Percentiles rank a stretch among this genome's conserved stretches.
Conservation (phyloP, 2,797 vertebrate species). For the Rachycentron canadum region DNA sequence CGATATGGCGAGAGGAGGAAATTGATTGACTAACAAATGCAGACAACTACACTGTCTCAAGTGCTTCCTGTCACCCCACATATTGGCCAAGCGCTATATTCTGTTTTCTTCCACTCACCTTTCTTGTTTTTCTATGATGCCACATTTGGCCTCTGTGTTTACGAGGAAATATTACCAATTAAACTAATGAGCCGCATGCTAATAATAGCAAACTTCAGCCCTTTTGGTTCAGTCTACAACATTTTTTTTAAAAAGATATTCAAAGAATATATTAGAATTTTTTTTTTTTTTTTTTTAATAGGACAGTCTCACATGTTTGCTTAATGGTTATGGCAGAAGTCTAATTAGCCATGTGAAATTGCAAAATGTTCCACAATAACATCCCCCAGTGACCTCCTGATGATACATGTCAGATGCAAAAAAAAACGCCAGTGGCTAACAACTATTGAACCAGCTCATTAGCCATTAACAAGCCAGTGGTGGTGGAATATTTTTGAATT, state of each 20-base stretch:
- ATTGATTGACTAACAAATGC: slow-evolving; percentile 58
- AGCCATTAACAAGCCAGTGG: slow-evolving; percentile 42
- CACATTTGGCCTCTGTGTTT: slow-evolving; percentile 1
- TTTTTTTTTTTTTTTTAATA: neutral
- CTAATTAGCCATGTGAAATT: slow-evolving; percentile 51
- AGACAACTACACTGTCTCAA: slow-evolving; percentile 30
- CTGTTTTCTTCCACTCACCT: neutral
- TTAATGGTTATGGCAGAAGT: slow-evolving; percentile 32
- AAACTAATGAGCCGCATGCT: slow-evolving; percentile 30
- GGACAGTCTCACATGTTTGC: slow-evolving; percentile 17
- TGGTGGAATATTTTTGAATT: slow-evolving; percentile 25
- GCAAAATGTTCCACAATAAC: slow-evolving; percentile 38
- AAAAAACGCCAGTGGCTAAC: slow-evolving; percentile 16
- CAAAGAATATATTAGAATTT: neutral
- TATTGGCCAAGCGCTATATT: neutral
- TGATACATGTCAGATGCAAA: slow-evolving; percentile 35
- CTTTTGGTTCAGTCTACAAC: slow-evolving; percentile 11
- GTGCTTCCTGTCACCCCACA: slow-evolving; percentile 18
- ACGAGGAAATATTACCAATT: slow-evolving; percentile 12
- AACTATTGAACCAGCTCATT: slow-evolving; percentile 55
- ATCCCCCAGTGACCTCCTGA: slow-evolving; percentile 38
- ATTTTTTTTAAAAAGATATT: neutral
- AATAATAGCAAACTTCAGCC: neutral
- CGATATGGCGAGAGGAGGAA: slow-evolving; percentile 18
- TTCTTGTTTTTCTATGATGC: neutral